Conservation (phyloP, 2,888 invertebrate species). For the Cryptocheilus praepositus region DNA sequence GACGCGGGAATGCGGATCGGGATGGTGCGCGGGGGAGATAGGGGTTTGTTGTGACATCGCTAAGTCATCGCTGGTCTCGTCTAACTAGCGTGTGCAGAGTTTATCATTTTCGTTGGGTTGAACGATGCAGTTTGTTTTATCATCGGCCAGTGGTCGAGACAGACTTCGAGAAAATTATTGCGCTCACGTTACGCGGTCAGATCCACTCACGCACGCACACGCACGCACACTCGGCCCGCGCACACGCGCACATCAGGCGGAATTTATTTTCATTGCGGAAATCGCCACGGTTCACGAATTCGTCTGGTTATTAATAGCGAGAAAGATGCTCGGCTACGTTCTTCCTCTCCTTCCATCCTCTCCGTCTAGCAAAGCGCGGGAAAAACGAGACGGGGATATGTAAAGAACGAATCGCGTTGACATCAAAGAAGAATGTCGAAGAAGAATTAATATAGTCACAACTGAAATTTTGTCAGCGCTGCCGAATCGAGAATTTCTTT, state of each 20-base stretch:
- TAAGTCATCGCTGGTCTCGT: constrained; percentile 1
- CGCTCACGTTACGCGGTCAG: constrained; percentile 6
- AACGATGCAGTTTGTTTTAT: constrained; percentile 43
- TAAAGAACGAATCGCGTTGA: not conserved
- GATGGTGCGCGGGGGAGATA: not conserved
- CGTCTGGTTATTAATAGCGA: constrained; percentile 50
- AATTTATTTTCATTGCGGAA: constrained; percentile 58
- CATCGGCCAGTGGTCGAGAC: constrained; percentile 25
- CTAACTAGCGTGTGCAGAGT: constrained; percentile 18
- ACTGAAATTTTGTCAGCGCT: too few species aligned
- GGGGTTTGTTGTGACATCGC: constrained; percentile 22
- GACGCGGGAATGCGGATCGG: too few species aligned
- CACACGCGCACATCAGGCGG: constrained; percentile 11
- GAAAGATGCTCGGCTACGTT: constrained; percentile 31
- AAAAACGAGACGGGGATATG: not conserved
- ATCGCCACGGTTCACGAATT: constrained; percentile 46
- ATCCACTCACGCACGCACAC: not conserved
- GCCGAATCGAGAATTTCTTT: too few species aligned
- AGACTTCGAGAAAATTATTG: constrained; percentile 46
- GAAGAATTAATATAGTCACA: too few species aligned
- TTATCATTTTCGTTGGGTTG: constrained; percentile 38
- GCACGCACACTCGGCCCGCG: not conserved
- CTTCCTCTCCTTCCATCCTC: not conserved
- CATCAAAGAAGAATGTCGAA: not conserved
- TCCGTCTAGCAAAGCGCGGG: constrained; percentile 26